These are phyloP conservation scores for Chloroclysta siterata DNA, from an alignment of 2,888 invertebrate species.

Conservation along the genomic window DNA sequence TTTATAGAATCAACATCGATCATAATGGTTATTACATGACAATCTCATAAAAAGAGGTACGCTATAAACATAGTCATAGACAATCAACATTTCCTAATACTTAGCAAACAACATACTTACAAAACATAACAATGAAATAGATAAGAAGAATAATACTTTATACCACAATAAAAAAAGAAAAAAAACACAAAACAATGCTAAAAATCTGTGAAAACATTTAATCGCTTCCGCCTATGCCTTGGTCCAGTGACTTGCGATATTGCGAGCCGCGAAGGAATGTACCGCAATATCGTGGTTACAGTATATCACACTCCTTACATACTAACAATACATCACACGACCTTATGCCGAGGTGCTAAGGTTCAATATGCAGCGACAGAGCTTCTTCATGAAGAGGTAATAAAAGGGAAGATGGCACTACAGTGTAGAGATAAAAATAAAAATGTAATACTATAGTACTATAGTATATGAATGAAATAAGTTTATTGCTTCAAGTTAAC, in stretches of 20 bases:
- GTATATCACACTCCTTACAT: constrained; percentile 38
- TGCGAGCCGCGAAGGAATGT: constrained; percentile 42
- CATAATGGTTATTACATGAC: too few relatives aligned
- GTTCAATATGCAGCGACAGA: background rate
- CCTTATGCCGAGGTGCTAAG: background rate
- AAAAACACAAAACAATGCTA: too few relatives aligned
- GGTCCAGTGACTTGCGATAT: constrained; percentile 30
- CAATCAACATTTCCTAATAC: too few relatives aligned
- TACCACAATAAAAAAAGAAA: too few relatives aligned
- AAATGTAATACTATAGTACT: background rate
- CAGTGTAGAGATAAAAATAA: constrained; percentile 4
- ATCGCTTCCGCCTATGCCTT: constrained; percentile 21
- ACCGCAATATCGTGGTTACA: constrained; percentile 44
- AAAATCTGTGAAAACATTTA: background rate
- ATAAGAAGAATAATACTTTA: too few relatives aligned
- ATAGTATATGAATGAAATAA: background rate
- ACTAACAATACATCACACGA: background rate
- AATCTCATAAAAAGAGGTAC: too few relatives aligned
- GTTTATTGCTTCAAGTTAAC: too few relatives aligned
- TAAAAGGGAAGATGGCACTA: constrained; percentile 13
- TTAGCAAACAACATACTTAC: too few relatives aligned
- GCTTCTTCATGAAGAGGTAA: constrained; percentile 11
- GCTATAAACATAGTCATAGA: too few relatives aligned
- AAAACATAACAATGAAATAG: too few relatives aligned
- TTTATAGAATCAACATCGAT: too few relatives aligned